Percentiles rank a stretch among this genome's conserved stretches.
Evolutionary conservation across 1,140 invertebrate species (phyloP).

Genomic region (Heliconius himera): DNA sequence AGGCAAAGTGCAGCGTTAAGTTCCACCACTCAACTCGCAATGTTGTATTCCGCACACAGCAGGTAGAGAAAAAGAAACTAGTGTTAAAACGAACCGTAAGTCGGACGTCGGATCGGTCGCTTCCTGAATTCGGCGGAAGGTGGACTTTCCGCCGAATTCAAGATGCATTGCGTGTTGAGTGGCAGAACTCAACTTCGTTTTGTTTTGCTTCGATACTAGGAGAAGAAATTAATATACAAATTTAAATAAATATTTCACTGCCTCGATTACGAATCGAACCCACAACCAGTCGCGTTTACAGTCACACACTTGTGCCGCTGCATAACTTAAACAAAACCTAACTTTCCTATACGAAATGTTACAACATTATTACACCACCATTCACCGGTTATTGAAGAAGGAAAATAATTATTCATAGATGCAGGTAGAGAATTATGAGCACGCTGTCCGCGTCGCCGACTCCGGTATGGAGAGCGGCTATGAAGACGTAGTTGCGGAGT

Average conservation of each 20-base stretch:
- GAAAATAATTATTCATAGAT: conserved; percentile 43
- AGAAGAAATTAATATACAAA: not conserved
- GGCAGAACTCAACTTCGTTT: not conserved
- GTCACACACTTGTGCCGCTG: no score
- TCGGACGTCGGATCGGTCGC: no score
- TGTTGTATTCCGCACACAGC: no score
- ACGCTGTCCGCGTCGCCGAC: conserved; percentile 43
- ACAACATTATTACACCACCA: not conserved
- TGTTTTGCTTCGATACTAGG: not conserved
- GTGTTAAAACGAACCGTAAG: not conserved
- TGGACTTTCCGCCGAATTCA: not conserved
- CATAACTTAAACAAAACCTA: not conserved
- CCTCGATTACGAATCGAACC: not conserved
- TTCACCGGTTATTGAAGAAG: conserved; percentile 30
- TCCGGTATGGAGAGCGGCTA: conserved; percentile 37
- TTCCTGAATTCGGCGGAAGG: no score
- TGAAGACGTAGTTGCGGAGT: conserved; percentile 62
- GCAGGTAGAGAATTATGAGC: conserved; percentile 40
- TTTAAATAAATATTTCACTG: not conserved
- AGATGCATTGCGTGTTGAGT: no score
- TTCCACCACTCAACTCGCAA: no score
- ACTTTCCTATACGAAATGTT: not conserved
- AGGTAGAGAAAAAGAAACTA: not conserved
- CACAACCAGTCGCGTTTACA: not conserved
- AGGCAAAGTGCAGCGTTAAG: no score